Percentiles rank a stretch among this genome's conserved stretches.
phyloP scores from a whole-genome alignment of 2,113 vertebrate species.

The Chloebia gouldiae region DNA sequence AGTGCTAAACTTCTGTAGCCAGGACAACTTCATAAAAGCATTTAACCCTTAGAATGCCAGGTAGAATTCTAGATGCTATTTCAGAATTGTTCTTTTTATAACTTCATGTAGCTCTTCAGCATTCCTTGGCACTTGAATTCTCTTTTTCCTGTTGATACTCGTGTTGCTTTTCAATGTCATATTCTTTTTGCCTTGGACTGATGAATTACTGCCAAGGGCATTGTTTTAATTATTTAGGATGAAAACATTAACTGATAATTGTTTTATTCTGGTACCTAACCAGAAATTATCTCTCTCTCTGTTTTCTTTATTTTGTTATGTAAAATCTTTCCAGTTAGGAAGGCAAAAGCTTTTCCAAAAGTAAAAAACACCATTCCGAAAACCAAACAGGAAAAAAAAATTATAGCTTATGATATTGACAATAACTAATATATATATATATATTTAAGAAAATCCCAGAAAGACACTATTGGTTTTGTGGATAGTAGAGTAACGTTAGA shows the following conservation, averaged over 20 bases:
- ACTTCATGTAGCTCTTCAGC: background rate
- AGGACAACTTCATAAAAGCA: background rate
- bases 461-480: background rate
- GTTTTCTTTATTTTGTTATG: background rate
- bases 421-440: background rate
- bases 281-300: background rate
- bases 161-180: background rate
- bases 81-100: background rate
- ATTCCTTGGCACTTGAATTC: background rate
- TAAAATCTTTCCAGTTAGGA: background rate
- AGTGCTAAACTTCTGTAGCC: background rate
- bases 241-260: background rate
- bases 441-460: background rate
- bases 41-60: background rate
- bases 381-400: background rate
- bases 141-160: background rate
- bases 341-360: background rate
- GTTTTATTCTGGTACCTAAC: background rate
- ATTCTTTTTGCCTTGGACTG: background rate
- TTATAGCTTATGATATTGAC: background rate
- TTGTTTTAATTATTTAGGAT: background rate
- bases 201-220: background rate
- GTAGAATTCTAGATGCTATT: background rate
- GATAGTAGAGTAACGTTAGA: background rate
- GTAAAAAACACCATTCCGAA: background rate